phyloP scores from a whole-genome alignment of 2,797 vertebrate species.

The Acanthis flammea region DNA sequence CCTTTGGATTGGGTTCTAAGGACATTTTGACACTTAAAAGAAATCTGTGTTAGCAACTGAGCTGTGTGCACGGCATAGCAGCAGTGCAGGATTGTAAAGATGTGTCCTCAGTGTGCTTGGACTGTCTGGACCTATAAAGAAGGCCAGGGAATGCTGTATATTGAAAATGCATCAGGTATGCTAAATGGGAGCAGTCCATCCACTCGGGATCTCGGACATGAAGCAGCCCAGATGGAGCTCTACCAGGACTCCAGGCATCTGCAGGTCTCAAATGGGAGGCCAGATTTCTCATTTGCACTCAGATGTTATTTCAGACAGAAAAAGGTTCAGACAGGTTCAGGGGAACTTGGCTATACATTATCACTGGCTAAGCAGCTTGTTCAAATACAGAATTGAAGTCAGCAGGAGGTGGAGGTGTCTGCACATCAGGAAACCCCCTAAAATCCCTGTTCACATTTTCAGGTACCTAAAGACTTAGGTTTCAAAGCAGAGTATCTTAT shows the following conservation, averaged over 20 bases:
- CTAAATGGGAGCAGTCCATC: not conserved
- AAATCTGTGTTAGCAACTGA: not conserved
- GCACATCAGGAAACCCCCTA: not conserved
- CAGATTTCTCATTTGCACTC: slow-evolving; percentile 12
- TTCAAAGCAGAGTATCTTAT: not conserved
- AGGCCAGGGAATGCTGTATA: not conserved
- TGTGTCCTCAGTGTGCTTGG: not conserved
- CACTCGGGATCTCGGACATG: not conserved
- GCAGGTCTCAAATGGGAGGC: not conserved
- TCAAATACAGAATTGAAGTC: slow-evolving; percentile 25
- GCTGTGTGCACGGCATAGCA: not conserved
- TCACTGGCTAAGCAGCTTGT: not conserved
- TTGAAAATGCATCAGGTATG: not conserved
- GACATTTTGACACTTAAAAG: not conserved
- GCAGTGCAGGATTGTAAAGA: not conserved
- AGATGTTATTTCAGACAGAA: slow-evolving; percentile 10
- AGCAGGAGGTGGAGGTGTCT: not conserved
- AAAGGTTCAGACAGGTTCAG: not conserved
- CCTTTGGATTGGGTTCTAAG: not conserved
- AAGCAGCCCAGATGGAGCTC: not conserved
- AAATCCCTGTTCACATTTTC: slow-evolving; percentile 19
- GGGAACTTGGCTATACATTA: not conserved
- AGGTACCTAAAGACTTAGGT: not conserved
- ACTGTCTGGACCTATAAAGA: not conserved
- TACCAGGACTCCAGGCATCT: not conserved